These are phyloP conservation scores for Styela plicata DNA, from an alignment of 23 tunicate genomes.

Conservation along the genomic window DNA sequence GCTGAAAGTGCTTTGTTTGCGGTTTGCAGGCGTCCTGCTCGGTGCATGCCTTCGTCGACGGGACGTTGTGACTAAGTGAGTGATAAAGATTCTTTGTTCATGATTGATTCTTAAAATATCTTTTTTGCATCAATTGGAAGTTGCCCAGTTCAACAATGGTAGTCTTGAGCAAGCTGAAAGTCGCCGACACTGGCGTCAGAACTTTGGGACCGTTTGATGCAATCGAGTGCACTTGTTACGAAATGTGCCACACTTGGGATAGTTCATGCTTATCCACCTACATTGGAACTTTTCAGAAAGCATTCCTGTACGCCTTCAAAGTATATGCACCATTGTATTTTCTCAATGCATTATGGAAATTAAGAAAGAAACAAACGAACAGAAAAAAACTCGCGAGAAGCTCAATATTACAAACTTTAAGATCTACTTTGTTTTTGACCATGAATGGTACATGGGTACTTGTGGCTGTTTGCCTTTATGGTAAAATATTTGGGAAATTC, in stretches of 20 bases:
- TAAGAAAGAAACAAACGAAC: neutral
- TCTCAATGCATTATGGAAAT: slow-evolving; percentile 24
- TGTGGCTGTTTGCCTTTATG: slow-evolving; percentile 44
- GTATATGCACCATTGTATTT: slow-evolving; percentile 47
- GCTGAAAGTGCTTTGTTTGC: too few relatives aligned
- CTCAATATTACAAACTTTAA: slow-evolving; percentile 24
- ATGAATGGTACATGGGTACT: slow-evolving; percentile 56
- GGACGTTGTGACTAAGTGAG: too few relatives aligned
- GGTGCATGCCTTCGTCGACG: too few relatives aligned
- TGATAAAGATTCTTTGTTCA: too few relatives aligned
- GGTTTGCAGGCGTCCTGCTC: too few relatives aligned
- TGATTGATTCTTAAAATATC: too few relatives aligned
- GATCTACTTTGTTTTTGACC: slow-evolving; percentile 57
- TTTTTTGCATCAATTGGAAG: too few relatives aligned
- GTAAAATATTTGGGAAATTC: slow-evolving; percentile 43
- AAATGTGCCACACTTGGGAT: slow-evolving; percentile 71
- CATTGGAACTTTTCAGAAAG: slow-evolving; percentile 24
- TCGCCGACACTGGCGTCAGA: neutral
- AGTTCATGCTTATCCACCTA: slow-evolving; percentile 40
- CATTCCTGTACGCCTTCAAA: slow-evolving; percentile 57
- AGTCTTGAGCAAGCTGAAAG: slow-evolving; percentile 29
- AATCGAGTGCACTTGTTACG: slow-evolving; percentile 70
- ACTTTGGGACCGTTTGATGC: slow-evolving; percentile 31
- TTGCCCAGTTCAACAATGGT: slow-evolving; percentile 23
- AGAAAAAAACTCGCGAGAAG: slow-evolving; percentile 17